phyloP scores from a whole-genome alignment of 2,797 vertebrate genomes.

The Anguilla megastoma region DNA sequence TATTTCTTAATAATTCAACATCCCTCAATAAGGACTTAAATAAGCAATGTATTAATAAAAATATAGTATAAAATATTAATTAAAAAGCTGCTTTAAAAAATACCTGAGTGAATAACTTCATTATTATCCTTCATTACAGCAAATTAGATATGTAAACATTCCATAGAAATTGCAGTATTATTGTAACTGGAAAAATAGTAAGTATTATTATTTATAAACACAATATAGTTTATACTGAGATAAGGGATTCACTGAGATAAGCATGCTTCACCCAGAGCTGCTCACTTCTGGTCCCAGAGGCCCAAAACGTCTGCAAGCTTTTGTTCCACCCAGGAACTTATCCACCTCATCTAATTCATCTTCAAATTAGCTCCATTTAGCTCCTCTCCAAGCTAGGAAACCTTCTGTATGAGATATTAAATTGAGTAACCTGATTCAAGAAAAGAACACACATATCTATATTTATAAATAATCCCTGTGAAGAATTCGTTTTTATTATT shows the following conservation, averaged over 20 bases:
- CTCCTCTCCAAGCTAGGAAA: neutral
- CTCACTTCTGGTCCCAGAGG: neutral
- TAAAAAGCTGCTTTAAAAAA: too few relatives aligned
- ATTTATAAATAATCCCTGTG: neutral
- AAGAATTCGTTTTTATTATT: conserved; percentile 5
- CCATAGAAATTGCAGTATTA: neutral
- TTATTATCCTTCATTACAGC: neutral
- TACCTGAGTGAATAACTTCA: conserved; percentile 1
- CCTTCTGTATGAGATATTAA: neutral
- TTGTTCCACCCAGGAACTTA: neutral
- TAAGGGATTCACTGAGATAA: neutral
- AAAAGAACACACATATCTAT: neutral
- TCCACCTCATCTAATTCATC: neutral
- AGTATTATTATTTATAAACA: neutral
- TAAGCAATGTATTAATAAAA: neutral
- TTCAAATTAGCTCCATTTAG: neutral
- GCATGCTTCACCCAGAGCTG: neutral
- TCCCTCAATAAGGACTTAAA: neutral
- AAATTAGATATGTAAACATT: neutral
- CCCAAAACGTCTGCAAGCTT: neutral
- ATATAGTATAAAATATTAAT: neutral
- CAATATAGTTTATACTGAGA: neutral
- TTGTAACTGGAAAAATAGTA: neutral
- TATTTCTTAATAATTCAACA: neutral
- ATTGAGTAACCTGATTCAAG: neutral